Evolutionary conservation across 1,140 invertebrate species (phyloP), one percentile per base, ranked within the genome.

Genomic region (Fragariocoptes setiger): DNA sequence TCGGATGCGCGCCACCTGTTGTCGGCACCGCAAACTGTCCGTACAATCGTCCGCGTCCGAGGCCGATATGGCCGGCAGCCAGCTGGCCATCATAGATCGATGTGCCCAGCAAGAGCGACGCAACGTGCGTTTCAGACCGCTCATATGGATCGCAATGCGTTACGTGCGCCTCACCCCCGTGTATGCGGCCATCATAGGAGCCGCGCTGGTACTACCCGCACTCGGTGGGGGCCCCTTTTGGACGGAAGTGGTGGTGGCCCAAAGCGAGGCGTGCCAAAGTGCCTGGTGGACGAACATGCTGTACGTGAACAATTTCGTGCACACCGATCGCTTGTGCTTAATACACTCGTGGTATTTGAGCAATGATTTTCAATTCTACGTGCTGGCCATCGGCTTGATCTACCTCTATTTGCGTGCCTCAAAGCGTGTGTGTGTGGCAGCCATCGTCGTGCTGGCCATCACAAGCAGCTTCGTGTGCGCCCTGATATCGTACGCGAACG

Each of bases 301-400:
- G 12, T 52, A 46, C 22, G n/a, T 47, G 4, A 48, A 47, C 18
- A 47, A 47, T 31, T 38, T 42, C 25, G 17, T 47, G 4, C 20
- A 46, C 25, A 38, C 35, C 2, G 19, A 40, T 4, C 43, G 45
- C 14, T 52, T 52, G 25, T 58, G 56, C 41, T 45, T 56, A 38
- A 48, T 45, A 12, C 54, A 55, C 44, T 49, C 55, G 5, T 58
- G 54, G 52, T 58, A 55, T 47, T 50, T 54, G 19, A 54, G 51
- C 0, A 51, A 51, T 31, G 56, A 58, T 45, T 51, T 54, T 38
- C 56, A 58, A 46, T 53, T 58, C 25, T 57, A 49, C 37, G 17
- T 55, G 1, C 44, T 57, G 8, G 43, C 47, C 19, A 54, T 54
- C 3, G 21, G 57, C 2, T 42, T 57, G 12, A 19, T 57, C 8